Evolutionary conservation across 1,140 invertebrate genomes (phyloP), one percentile per base, ranked within the genome.

Genomic region (Dermatophagoides farinae): DNA sequence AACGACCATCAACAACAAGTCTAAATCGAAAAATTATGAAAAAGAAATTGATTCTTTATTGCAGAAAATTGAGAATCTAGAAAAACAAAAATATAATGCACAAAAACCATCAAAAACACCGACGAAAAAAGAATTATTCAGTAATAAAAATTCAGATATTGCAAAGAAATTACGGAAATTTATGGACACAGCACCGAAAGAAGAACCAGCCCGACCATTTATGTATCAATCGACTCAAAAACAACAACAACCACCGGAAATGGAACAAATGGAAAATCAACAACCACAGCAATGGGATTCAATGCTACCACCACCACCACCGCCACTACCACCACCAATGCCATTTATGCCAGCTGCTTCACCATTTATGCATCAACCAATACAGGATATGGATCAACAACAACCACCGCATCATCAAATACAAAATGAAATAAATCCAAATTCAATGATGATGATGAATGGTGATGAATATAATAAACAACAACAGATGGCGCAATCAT

Each of bases 11-110:
- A 18, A 38, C 41, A 41, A 57, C 20, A 57, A 39, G 25, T 60
- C 11, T n/a, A 60, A 60, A 49, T 18, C 58, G 25, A 60, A 60
- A 41, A 60, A 49, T 18, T 47, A 47, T 18, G 23, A 60, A 52
- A 60, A 49, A 41, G 58, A 60, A 40, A 8, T 60, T 23, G 58
- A 60, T 14, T 31, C 47, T 20, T 23, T 60, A 39, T 38, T 60
- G 44, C 1, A 60, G 12, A 60, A 60, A 60, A 47, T 60, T 16
- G 58, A 60, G 50, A 50, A 47, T 12, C 23, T 60, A 4, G 46
- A 50, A 49, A 60, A 60, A 41, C 58, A 60, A 43, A 43, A 60
- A 31, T 31, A 4, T 31, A 2, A 52, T 8, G 1, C 53, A 40
- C 25, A 12, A 55, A 55, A 40, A 44, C 11, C 12, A 14, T 8